These are phyloP conservation scores for Brachyptera risi DNA, from an alignment of 2,888 invertebrate genomes.

Conservation along the genomic window DNA sequence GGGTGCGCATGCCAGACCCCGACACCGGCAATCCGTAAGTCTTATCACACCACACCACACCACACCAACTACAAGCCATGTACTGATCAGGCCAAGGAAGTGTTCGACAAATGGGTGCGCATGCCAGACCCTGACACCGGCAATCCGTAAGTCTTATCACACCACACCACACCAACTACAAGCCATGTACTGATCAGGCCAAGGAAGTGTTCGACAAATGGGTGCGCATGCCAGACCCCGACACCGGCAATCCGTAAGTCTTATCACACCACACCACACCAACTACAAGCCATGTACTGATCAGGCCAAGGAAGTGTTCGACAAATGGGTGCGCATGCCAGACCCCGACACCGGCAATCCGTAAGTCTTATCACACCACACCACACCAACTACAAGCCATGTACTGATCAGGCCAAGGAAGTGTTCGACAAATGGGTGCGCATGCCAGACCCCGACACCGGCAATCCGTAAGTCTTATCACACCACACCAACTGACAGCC, in stretches of 20 bases:
- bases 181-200: constrained; percentile 72
- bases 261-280: no score
- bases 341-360: constrained; percentile 76
- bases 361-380: no score
- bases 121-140: constrained; percentile 69
- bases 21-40: constrained; percentile 78
- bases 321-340: constrained; percentile 68
- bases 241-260: constrained; percentile 76
- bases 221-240: constrained; percentile 69
- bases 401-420: constrained; percentile 68
- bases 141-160: constrained; percentile 76
- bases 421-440: constrained; percentile 74
- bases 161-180: constrained; percentile 69
- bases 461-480: constrained; percentile 77
- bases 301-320: constrained; percentile 67
- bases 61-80: constrained; percentile 74
- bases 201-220: constrained; percentile 67
- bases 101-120: constrained; percentile 72
- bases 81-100: constrained; percentile 66
- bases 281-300: constrained; percentile 74
- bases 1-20: constrained; percentile 70
- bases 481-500: no score
- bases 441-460: constrained; percentile 66
- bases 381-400: constrained; percentile 70
- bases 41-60: no score